Base-by-base conservation (phyloP, 2,113 vertebrate genomes). In the Bos javanicus region DNA sequence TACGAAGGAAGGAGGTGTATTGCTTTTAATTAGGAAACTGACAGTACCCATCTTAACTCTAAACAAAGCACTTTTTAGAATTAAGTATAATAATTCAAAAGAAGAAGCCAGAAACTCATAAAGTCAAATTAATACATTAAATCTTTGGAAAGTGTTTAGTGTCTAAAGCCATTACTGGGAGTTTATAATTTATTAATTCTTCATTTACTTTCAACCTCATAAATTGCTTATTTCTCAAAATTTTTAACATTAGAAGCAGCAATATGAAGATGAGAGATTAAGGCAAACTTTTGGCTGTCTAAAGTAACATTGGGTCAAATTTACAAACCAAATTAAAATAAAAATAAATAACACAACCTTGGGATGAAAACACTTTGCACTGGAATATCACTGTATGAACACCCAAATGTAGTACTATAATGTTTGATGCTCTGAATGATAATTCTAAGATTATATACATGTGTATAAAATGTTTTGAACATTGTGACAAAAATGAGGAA, bases 31-130 rank as follows among this genome's bases (percentile, higher is more conserved):
- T 21, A 81, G 10, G 81, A 88, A 78, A 46, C 5, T 67, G 60
- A 59, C 3, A 1, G 5, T 56, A 43, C 0, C 0, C 78, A 28
- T n/a, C 9, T 30, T 21, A 93, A 54, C 4, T 17, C 52, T 13
- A 59, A 23, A 82, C 2, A 13, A 50, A 81, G 10, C 17, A 52
- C 30, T 5, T 94, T 86, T 76, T 60, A 85, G 78, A 91, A 52
- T 13, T 64, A 76, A 71, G 39, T 25, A 54, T 85, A 85, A 30
- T 10, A 84, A 36, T 90, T 87, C 30, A 36, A 15, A 95, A 81
- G 16, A 36, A 84, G n/a, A 83, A 67, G 50, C 9, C 1, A 92
- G 21, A 30, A 81, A 71, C 30, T 86, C 7, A 52, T 81, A 80
- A 80, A 64, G 48, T 54, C 36, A 16, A 82, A 74, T 80, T 48